Evolutionary conservation across 1,140 invertebrate genomes (phyloP).

Genomic region (Drosophila lowei): DNA sequence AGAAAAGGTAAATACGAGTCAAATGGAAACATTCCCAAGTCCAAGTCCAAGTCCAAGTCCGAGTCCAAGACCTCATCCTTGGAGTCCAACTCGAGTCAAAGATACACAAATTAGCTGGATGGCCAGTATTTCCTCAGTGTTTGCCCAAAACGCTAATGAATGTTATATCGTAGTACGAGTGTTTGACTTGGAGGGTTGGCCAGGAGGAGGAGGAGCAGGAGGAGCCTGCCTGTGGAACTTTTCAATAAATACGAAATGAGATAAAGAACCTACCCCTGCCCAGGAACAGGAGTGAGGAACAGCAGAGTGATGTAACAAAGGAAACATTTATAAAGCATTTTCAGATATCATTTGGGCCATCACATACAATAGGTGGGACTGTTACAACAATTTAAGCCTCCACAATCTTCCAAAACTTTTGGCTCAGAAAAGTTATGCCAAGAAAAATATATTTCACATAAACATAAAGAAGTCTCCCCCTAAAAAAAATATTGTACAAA

Average conservation of each 20-base stretch:
- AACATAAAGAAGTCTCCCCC: slow-evolving; percentile 33
- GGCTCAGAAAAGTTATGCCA: slow-evolving; percentile 54
- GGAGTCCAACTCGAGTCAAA: slow-evolving; percentile 15
- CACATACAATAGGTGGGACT: neutral
- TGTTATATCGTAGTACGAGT: neutral
- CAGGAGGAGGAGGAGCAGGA: too few species aligned
- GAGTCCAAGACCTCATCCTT: slow-evolving; percentile 1
- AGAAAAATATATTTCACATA: slow-evolving; percentile 65
- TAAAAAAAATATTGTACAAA: slow-evolving; percentile 28
- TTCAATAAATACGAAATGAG: slow-evolving; percentile 17
- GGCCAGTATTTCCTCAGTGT: neutral
- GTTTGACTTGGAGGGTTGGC: neutral
- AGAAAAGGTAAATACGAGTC: slow-evolving; percentile 58
- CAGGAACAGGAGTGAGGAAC: neutral
- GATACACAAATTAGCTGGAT: slow-evolving; percentile 20
- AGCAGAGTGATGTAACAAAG: slow-evolving; percentile 17
- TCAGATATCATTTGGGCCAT: slow-evolving; percentile 3
- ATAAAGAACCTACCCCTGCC: slow-evolving; percentile 10
- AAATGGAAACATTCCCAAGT: slow-evolving; percentile 25
- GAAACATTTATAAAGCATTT: slow-evolving; percentile 19
- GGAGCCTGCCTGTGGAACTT: neutral
- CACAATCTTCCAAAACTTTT: neutral
- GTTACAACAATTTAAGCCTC: slow-evolving; percentile 21
- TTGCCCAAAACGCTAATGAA: slow-evolving; percentile 33
- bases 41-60: slow-evolving; percentile 12